phyloP scores from a whole-genome alignment of 2,888 invertebrate genomes.

The Altica lythri region DNA sequence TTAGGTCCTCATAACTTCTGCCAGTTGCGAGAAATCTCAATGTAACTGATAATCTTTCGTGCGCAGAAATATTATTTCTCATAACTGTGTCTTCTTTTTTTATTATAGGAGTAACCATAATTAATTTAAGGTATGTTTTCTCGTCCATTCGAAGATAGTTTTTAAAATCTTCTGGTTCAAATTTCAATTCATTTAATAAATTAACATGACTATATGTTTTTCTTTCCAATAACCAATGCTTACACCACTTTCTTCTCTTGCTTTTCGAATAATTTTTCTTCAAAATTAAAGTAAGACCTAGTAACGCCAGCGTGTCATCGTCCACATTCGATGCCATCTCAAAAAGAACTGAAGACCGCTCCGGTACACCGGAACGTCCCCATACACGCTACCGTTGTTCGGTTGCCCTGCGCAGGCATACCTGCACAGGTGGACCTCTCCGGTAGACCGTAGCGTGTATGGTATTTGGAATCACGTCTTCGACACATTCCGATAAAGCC shows the following conservation, averaged over 20 bases:
- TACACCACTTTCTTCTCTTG: constrained; percentile 20
- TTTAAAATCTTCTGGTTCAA: constrained; percentile 17
- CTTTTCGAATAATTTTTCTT: neutral
- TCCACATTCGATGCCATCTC: no score
- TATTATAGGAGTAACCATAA: constrained; percentile 18
- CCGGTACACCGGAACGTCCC: no score
- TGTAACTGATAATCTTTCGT: no score
- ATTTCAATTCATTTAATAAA: constrained; percentile 16
- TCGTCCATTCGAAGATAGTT: constrained; percentile 18
- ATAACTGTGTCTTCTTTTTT: constrained; percentile 15
- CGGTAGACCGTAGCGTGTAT: no score
- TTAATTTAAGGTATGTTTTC: constrained; percentile 15
- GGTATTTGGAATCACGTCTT: no score
- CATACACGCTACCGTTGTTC: no score
- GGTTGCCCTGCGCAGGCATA: no score
- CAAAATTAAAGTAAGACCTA: neutral
- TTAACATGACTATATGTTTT: constrained; percentile 12
- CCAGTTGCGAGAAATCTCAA: constrained; percentile 8
- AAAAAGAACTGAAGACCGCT: no score
- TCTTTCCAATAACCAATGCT: constrained; percentile 12
- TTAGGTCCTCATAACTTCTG: constrained; percentile 9
- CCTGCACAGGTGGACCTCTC: no score
- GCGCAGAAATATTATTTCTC: no score
- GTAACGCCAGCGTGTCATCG: neutral
- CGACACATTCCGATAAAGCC: no score